A percentile compares a stretch with the other conserved stretches of the same genome.
These are phyloP conservation scores for Rambutsinella grinnellia DNA, from an alignment of 2,888 invertebrate genomes.

Conservation along the genomic window DNA sequence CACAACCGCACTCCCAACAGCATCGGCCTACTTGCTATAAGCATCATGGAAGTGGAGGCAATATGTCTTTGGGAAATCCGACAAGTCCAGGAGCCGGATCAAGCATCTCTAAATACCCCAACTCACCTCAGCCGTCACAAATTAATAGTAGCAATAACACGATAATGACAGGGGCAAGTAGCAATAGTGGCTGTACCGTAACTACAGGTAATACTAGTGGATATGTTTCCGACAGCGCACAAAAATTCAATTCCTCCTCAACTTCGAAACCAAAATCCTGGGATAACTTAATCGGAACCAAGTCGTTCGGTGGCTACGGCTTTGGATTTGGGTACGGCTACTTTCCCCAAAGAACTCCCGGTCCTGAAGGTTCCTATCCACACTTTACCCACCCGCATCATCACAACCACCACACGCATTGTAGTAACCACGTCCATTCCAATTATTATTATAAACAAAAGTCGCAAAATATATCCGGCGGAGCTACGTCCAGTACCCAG, in stretches of 20 bases:
- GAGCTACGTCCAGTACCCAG: background rate
- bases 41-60: conserved; percentile 6
- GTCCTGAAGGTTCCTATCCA: conserved; percentile 19
- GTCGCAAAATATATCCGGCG: conserved; percentile 9
- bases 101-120: background rate
- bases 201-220: conserved; percentile 11
- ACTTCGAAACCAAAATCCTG: conserved; percentile 86
- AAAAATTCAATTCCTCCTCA: conserved; percentile 68
- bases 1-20: conserved; percentile 64
- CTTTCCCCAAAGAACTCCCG: conserved; percentile 40
- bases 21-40: conserved; percentile 26
- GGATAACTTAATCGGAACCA: conserved; percentile 86
- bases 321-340: conserved; percentile 83
- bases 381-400: conserved; percentile 62
- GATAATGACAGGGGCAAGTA: conserved; percentile 6
- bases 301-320: conserved; percentile 87
- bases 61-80: conserved; percentile 2
- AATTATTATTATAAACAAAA: conserved; percentile 58
- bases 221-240: conserved; percentile 17
- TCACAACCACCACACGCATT: conserved; percentile 62
- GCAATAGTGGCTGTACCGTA: background rate
- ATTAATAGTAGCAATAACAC: background rate
- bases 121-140: conserved; percentile 15
- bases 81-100: background rate
- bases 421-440: conserved; percentile 59